phyloP scores from a whole-genome alignment of 2,113 vertebrate species.

The Sisor rabdophorus region DNA sequence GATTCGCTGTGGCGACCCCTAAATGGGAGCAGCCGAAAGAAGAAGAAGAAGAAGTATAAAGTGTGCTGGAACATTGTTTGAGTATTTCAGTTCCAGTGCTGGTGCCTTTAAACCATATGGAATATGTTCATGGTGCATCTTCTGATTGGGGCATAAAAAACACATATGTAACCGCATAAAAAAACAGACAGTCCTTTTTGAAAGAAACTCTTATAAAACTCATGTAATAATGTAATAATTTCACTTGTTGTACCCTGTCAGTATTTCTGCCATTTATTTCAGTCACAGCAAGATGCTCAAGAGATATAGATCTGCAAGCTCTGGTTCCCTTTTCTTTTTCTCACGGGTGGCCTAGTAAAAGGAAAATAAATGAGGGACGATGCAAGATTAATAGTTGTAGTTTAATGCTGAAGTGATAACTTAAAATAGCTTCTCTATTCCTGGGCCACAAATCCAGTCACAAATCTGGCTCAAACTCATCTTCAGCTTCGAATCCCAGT shows the following conservation, averaged over 20 bases:
- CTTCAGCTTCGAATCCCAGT: conserved; percentile 20
- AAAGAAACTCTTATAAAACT: not conserved
- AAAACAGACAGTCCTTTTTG: not conserved
- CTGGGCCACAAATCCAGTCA: conserved; percentile 46
- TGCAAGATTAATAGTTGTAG: conserved; percentile 69
- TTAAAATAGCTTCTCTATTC: conserved; percentile 55
- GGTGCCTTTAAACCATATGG: too few species aligned
- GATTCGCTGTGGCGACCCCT: too few species aligned
- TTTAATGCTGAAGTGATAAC: conserved; percentile 49
- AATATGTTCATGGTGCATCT: not conserved
- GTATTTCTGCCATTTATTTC: not conserved
- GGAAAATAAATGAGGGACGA: conserved; percentile 64
- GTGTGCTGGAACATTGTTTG: too few species aligned
- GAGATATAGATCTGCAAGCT: not conserved
- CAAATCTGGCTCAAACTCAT: conserved; percentile 44
- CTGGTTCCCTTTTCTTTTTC: conserved; percentile 23
- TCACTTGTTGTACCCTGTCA: too few species aligned
- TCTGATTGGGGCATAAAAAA: too few species aligned
- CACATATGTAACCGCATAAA: too few species aligned
- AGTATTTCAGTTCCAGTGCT: too few species aligned
- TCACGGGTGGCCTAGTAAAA: conserved; percentile 72
- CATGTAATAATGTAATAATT: not conserved
- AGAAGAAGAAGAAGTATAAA: too few species aligned
- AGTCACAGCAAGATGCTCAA: not conserved
- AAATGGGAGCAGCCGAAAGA: too few species aligned